Evolutionary conservation across 2,888 invertebrate species (phyloP).

Genomic region (Nomada flava): DNA sequence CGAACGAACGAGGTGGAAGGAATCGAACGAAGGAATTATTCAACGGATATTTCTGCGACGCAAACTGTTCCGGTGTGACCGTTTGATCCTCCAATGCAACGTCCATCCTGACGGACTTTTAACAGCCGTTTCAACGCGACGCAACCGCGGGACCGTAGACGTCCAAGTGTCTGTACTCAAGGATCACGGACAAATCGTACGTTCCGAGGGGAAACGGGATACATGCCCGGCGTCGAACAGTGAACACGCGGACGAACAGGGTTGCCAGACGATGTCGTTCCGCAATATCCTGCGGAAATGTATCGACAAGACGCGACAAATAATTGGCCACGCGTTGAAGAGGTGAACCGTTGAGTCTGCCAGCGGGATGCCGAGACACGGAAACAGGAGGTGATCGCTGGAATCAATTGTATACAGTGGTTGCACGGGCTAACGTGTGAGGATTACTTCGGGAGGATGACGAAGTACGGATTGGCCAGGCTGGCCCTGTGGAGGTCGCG

Average conservation of each 20-base stretch:
- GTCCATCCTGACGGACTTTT: conserved; percentile 14
- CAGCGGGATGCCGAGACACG: conserved; percentile 12
- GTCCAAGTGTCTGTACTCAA: neutral
- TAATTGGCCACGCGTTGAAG: conserved; percentile 71
- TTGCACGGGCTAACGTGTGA: neutral
- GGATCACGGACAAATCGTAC: neutral
- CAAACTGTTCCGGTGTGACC: conserved; percentile 32
- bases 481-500: conserved; percentile 82
- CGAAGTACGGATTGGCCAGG: conserved; percentile 82
- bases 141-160: neutral
- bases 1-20: conserved; percentile 8
- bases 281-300: conserved; percentile 76
- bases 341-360: conserved; percentile 57
- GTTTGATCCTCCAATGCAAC: conserved; percentile 1
- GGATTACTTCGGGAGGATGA: conserved; percentile 72
- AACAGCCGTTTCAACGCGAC: neutral
- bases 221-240: neutral
- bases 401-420: neutral
- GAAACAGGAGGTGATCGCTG: conserved; percentile 52
- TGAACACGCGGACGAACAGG: neutral
- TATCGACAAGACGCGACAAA: conserved; percentile 73
- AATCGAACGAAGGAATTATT: neutral
- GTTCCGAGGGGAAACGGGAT: neutral
- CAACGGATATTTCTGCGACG: conserved; percentile 77
- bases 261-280: conserved; percentile 73